phyloP scores from a whole-genome alignment of 2,888 invertebrate species.

The Malacosoma neustria region DNA sequence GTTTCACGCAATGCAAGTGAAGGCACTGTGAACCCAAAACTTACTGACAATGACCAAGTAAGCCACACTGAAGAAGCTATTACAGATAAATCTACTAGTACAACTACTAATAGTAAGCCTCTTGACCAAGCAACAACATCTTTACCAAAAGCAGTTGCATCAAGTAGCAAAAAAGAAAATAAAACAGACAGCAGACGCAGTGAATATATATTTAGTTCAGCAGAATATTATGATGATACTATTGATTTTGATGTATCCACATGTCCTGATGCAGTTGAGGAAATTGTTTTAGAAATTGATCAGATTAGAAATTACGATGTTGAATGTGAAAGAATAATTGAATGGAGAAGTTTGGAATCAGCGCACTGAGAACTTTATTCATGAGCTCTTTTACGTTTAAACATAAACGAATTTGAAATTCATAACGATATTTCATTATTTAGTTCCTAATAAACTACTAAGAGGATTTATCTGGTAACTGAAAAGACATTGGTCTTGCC shows the following conservation, averaged over 20 bases:
- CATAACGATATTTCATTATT: no score
- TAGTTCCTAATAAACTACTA: no score
- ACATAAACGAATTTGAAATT: no score
- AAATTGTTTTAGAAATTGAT: constrained; percentile 35
- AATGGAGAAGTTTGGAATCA: constrained; percentile 38
- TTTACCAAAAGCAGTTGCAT: constrained; percentile 4
- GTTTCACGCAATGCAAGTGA: neutral
- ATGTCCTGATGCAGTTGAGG: constrained; percentile 38
- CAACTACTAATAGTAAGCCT: constrained; percentile 3
- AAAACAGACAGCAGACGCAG: constrained; percentile 22
- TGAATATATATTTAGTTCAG: constrained; percentile 50
- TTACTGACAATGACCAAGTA: neutral
- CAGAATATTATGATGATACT: constrained; percentile 50
- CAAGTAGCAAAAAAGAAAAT: constrained; percentile 9
- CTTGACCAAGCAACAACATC: constrained; percentile 13
- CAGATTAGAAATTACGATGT: constrained; percentile 42
- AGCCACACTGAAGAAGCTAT: neutral
- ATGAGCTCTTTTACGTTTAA: no score
- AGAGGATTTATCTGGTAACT: no score
- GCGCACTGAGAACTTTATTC: neutral
- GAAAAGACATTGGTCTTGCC: no score
- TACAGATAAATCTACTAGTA: no score
- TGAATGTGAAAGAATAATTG: constrained; percentile 36
- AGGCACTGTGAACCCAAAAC: neutral
- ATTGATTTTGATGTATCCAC: constrained; percentile 21